Conservation (phyloP, 2,113 vertebrate genomes). For the Heptranchias perlo region DNA sequence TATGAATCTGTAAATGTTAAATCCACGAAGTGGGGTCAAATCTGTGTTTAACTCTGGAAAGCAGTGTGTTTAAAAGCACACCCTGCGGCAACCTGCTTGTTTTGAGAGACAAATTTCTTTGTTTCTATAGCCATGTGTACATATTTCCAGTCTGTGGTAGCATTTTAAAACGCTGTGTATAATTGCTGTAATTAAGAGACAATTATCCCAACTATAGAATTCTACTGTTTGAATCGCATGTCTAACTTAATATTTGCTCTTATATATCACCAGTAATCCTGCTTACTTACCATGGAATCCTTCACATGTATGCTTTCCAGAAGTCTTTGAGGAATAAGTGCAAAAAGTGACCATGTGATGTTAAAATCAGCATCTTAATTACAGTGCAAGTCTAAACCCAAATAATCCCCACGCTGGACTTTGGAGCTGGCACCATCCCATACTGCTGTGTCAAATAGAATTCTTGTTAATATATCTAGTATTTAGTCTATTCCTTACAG, state of each 20-base stretch:
- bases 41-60: neutral
- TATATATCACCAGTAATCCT: neutral
- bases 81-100: neutral
- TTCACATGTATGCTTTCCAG: neutral
- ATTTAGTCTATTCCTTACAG: neutral
- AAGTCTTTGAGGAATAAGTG: neutral
- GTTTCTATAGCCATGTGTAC: neutral
- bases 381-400: neutral
- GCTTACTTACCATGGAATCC: neutral
- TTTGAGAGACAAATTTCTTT: neutral
- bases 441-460: neutral
- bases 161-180: neutral
- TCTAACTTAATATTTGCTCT: neutral
- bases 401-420: conserved; percentile 14
- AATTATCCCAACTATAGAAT: neutral
- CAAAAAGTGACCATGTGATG: conserved; percentile 1
- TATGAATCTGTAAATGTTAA: neutral
- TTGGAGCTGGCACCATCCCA: neutral
- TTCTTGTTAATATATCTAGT: neutral
- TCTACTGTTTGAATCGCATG: neutral
- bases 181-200: conserved; percentile 10
- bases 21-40: neutral
- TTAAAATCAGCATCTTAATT: conserved; percentile 14
- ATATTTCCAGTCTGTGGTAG: neutral
- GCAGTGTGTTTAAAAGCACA: neutral